Evolutionary conservation across 2,113 vertebrate genomes (phyloP).

Genomic region (Zosterops japonicus): DNA sequence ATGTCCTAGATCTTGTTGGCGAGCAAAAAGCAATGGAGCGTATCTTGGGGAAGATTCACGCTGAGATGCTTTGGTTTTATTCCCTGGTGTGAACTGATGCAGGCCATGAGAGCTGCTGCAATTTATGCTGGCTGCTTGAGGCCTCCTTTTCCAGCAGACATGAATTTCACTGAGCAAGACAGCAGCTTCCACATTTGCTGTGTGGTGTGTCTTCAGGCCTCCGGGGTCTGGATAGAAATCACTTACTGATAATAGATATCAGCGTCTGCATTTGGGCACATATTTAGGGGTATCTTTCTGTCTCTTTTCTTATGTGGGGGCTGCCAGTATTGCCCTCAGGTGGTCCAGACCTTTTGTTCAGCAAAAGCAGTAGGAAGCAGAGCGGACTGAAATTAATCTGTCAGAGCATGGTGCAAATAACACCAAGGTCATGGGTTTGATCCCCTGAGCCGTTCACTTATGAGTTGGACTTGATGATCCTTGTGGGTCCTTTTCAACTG

Average conservation of each 20-base stretch:
- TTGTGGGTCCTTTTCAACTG: background rate
- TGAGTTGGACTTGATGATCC: background rate
- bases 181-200: background rate
- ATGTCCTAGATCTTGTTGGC: background rate
- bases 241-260: background rate
- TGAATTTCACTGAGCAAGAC: background rate
- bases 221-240: background rate
- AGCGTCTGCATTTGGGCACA: background rate
- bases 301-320: background rate
- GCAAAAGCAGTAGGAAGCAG: background rate
- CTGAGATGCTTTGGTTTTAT: background rate
- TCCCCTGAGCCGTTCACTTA: background rate
- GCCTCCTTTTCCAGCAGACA: background rate
- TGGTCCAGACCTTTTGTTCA: background rate
- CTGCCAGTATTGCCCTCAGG: background rate
- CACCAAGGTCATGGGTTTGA: background rate
- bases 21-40: background rate
- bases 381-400: background rate
- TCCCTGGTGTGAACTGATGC: background rate
- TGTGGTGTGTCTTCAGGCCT: background rate
- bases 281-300: background rate
- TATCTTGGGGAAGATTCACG: background rate
- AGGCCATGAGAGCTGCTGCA: accelerated
- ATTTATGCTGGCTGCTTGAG: constrained; percentile 7
- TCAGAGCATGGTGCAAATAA: background rate